phyloP scores from a whole-genome alignment of 2,113 vertebrate genomes.

The Catharus fuscescens region DNA sequence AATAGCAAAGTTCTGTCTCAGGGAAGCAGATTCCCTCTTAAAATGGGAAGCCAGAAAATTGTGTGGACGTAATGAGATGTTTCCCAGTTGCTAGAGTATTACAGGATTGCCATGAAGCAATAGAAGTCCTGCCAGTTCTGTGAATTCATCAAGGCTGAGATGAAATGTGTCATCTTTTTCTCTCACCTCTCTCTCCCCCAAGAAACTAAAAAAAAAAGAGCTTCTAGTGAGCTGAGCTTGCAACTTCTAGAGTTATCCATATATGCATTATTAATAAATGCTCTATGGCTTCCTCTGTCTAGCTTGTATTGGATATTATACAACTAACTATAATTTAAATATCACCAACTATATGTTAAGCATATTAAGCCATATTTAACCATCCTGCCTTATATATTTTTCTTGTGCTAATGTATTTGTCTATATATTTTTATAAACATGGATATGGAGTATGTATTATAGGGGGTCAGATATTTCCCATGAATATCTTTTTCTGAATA shows the following conservation, averaged over 20 bases:
- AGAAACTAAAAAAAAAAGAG: neutral
- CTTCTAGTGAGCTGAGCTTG: neutral
- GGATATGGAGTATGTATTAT: conserved; percentile 21
- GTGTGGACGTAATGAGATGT: neutral
- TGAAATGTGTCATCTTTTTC: neutral
- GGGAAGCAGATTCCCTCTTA: neutral
- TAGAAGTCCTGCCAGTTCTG: neutral
- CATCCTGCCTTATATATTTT: neutral
- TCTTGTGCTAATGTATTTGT: neutral
- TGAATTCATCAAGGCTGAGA: neutral
- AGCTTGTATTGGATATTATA: neutral
- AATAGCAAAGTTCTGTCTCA: neutral
- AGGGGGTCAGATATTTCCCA: conserved; percentile 55
- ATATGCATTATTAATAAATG: neutral
- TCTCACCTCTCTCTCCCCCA: neutral
- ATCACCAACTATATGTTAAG: neutral
- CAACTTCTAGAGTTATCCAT: neutral
- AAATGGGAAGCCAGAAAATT: neutral
- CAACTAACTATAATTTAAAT: neutral
- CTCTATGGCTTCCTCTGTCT: neutral
- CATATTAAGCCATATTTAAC: conserved; percentile 13
- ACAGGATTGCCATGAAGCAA: neutral
- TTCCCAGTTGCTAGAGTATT: neutral
- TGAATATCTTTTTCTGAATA: conserved; percentile 58
- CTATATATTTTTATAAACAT: neutral